Base-by-base conservation (phyloP, 2,113 vertebrate species). In the Dendrocopos noguchii region DNA sequence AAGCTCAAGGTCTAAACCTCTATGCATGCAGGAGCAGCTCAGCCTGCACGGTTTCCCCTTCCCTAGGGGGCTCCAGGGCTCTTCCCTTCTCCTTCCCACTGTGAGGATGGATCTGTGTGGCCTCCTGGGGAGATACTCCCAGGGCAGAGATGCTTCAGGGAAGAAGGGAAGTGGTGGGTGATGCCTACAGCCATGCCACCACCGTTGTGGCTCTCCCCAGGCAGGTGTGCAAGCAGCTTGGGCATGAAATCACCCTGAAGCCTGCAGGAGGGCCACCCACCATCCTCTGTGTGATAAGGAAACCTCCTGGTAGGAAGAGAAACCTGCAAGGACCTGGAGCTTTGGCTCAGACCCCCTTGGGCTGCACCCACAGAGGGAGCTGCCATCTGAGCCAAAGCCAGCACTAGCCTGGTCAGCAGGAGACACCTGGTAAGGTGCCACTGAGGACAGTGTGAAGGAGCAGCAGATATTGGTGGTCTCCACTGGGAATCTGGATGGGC, bases 351-450 rank as follows among this genome's bases (percentile, higher is more conserved):
- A 3, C 46, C 50, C 25, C n/a, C 39, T 42, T 1, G 2, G 80
- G 63, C 18, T 2, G 2, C 56, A 52, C 50, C 24, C 2, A 0
- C n/a, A 6, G 34, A 13, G 47, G 29, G 5, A 63, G 25, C 56
- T 75, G 61, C 47, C 10, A 1, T 28, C 0, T 1, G 29, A 57
- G 21, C 60, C 3, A 2, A 1, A 12, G 73, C 56, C 7, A 1
- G 44, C 15, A 5, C 15, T 25, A 15, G 52, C 36, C 27, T n/a
- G 64, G 33, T 21, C 50, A 42, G 39, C 33, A 27, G 22, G 60
- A 66, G 46, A 11, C 42, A 19, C 0, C 1, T 47, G 78, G 67
- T 33, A 10, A 19, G 22, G 27, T 59, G 47, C 50, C 31, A 2
- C 17, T 31, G 61, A 14, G 60, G 50, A 29, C 22, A 11, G 28